Evolutionary conservation across 2,797 vertebrate species (phyloP), one percentile per base, ranked within the genome.

Genomic region (Myotis myotis): DNA sequence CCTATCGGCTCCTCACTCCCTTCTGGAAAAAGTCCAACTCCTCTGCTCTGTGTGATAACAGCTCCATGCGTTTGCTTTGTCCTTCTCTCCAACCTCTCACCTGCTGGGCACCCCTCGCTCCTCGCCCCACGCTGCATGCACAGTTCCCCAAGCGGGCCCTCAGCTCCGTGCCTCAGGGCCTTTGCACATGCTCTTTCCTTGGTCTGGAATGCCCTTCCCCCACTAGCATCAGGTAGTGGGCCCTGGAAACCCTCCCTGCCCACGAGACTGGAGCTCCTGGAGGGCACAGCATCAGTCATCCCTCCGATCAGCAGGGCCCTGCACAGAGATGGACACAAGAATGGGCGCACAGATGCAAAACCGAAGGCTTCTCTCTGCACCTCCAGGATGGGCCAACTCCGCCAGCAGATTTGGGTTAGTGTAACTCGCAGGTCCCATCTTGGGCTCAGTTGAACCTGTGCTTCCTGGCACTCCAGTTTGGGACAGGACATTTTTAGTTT

Each of bases 301-400:
- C 16, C 20, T 8, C 2, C 17, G 2, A 28, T 9, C 13, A 2
- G 25, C 62, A 5, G 70, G 36, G 36, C 23, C 5, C 76, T 13
- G 44, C 19, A 0, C 22, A 15, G 41, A 33, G 74, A 11, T 0
- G 5, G 64, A 53, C 0, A 7, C 13, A 28, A 49, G 44, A 8
- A 3, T 33, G n/a, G 47, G 33, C 3, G 2, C 13, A 3, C 13
- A 13, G 28, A 57, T 41, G 8, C 33, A 55, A 78, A 68, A 66
- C 11, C 19, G 0, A 68, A 55, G 28, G 47, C 15, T 51, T 71
- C 72, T 76, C 62, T 60, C 79, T 9, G 0, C 19, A 23, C 20
- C 55, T 79, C 41, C 53, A 87, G 55, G 33, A 28, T 17, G 19
- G 19, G 19, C 33, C 80, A 28, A 78, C 23, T 41, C 51, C n/a